Evolutionary conservation across 2,888 invertebrate genomes (phyloP).

Genomic region (Machimus atricapillus): DNA sequence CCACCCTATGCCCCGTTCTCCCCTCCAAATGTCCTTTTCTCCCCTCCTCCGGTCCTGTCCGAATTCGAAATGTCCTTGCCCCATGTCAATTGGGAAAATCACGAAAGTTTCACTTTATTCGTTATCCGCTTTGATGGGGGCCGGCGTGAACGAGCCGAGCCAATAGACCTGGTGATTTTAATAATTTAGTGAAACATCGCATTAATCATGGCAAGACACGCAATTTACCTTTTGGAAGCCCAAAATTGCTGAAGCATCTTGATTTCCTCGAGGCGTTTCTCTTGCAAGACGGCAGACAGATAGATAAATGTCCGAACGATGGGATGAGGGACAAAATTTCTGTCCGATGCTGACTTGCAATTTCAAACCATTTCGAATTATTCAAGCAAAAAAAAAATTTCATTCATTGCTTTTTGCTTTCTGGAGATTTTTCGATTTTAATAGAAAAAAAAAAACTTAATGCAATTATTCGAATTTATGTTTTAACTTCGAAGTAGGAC

Average conservation of each 20-base stretch:
- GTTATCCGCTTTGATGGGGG: not conserved
- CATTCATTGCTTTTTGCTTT: not conserved
- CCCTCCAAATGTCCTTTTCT: not conserved
- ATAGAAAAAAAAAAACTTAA: not conserved
- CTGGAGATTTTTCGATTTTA: not conserved
- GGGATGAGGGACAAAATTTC: not conserved
- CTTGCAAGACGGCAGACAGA: not conserved
- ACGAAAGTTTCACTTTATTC: not conserved
- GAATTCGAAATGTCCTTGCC: not conserved
- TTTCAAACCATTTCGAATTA: not conserved
- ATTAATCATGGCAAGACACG: not conserved
- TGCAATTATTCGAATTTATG: not conserved
- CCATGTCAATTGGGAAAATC: not conserved
- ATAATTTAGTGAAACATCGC: not conserved
- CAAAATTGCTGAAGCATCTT: not conserved
- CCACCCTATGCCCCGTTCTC: no score
- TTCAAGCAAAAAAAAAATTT: not conserved
- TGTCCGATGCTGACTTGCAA: conserved; percentile 17
- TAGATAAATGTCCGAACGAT: not conserved
- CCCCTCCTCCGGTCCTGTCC: no score
- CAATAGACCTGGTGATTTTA: not conserved
- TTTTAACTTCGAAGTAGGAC: not conserved
- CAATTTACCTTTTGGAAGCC: conserved; percentile 1
- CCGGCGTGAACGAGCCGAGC: not conserved
- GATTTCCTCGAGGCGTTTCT: not conserved